These are phyloP conservation scores for Callorhinus ursinus DNA, from an alignment of 2,113 vertebrate genomes.

Conservation along the genomic window DNA sequence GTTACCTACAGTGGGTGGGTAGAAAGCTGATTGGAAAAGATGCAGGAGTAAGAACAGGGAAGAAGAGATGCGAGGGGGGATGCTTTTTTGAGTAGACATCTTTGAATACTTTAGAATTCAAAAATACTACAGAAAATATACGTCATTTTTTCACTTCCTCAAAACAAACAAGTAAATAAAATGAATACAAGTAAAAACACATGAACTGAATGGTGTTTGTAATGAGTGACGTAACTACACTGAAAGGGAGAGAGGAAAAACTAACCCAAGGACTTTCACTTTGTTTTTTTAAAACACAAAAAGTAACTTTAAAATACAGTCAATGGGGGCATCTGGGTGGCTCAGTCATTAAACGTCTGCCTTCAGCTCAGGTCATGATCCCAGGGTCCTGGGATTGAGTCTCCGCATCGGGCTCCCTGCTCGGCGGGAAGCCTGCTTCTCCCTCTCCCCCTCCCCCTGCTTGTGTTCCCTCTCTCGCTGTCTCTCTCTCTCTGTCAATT, in stretches of 20 bases:
- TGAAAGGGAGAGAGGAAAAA: neutral
- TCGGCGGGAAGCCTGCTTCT: too few species aligned
- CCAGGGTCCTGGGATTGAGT: too few species aligned
- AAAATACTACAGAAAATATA: neutral
- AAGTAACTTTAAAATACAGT: neutral
- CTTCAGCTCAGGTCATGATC: too few species aligned
- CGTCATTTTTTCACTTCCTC: neutral
- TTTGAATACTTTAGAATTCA: neutral
- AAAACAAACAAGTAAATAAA: neutral
- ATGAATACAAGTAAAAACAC: neutral
- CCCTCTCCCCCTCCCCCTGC: too few species aligned
- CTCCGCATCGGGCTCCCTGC: too few species aligned
- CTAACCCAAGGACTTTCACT: neutral
- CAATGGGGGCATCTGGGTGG: too few species aligned
- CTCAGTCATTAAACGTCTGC: too few species aligned
- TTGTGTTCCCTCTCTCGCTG: too few species aligned
- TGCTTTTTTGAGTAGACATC: neutral
- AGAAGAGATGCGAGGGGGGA: neutral
- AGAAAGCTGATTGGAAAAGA: neutral
- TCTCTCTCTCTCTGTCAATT: too few species aligned
- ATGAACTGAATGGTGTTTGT: neutral
- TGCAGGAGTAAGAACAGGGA: neutral
- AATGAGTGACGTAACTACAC: neutral
- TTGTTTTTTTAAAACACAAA: neutral
- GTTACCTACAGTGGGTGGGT: neutral